Evolutionary conservation across 2,113 vertebrate genomes (phyloP).

Genomic region (Mormyrus lacerda): DNA sequence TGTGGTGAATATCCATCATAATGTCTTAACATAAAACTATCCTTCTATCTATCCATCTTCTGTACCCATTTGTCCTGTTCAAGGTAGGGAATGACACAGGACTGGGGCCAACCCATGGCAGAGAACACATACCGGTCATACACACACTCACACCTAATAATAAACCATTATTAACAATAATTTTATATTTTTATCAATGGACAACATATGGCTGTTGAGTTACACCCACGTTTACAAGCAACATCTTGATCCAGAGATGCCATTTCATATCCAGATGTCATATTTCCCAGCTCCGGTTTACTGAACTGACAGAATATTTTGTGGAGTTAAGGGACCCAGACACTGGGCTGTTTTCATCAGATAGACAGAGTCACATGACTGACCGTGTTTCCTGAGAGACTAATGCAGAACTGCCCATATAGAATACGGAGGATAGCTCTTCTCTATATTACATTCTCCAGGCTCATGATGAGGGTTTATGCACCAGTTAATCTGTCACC

Average conservation of each 20-base stretch:
- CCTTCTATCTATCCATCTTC: not conserved
- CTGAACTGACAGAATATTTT: not conserved
- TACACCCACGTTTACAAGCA: not conserved
- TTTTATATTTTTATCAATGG: not conserved
- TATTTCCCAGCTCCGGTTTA: not conserved
- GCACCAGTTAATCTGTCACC: not conserved
- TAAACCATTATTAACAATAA: too few species aligned
- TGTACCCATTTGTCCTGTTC: not conserved
- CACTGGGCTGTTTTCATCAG: not conserved
- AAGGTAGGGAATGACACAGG: not conserved
- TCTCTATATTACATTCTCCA: not conserved
- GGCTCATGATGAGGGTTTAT: not conserved
- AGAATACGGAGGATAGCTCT: not conserved
- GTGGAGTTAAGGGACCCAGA: not conserved
- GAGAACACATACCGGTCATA: too few species aligned
- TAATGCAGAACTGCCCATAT: not conserved
- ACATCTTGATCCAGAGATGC: not conserved
- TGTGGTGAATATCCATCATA: not conserved
- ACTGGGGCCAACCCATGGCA: too few species aligned
- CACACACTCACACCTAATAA: too few species aligned
- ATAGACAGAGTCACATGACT: not conserved
- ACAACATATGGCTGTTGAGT: not conserved
- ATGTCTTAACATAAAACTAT: not conserved
- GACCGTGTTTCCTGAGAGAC: not conserved
- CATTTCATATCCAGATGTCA: not conserved